Conservation (phyloP, 1,140 invertebrate species). For the Arctopsyche grandis region DNA sequence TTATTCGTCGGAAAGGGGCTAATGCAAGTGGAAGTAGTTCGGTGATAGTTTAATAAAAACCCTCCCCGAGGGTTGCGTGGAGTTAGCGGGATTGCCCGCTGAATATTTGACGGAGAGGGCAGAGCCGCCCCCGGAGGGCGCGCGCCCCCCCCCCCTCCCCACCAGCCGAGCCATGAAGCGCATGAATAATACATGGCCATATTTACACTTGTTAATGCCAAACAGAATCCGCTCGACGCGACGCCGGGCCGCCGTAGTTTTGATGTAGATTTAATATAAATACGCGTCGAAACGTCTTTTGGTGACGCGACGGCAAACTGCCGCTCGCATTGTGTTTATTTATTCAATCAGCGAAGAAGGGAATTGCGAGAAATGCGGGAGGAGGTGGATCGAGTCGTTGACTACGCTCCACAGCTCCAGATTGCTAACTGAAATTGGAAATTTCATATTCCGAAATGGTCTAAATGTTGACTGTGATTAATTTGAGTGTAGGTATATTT, state of each 20-base stretch:
- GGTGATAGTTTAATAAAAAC: slow-evolving; percentile 42
- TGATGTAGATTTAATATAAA: slow-evolving; percentile 49
- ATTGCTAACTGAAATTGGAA: background rate
- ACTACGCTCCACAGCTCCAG: background rate
- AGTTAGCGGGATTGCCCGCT: slow-evolving; percentile 45
- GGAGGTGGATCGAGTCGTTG: background rate
- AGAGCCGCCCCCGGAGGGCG: background rate
- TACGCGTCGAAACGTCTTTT: slow-evolving; percentile 33
- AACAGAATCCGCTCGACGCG: slow-evolving; percentile 29
- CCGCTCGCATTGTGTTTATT: slow-evolving; percentile 27
- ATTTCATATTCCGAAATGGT: background rate
- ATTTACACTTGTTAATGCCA: slow-evolving; percentile 51
- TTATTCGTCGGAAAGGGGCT: slow-evolving; percentile 3
- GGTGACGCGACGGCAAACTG: background rate
- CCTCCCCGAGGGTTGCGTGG: slow-evolving; percentile 24
- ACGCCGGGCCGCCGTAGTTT: slow-evolving; percentile 26
- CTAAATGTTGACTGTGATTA: background rate
- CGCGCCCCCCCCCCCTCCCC: background rate
- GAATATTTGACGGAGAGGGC: slow-evolving; percentile 42
- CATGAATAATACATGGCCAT: slow-evolving; percentile 50
- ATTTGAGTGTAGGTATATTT: background rate
- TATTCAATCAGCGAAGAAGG: slow-evolving; percentile 23
- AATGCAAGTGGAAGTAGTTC: slow-evolving; percentile 35
- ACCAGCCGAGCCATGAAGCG: background rate
- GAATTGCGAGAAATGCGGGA: background rate